These are phyloP conservation scores for Watsonalla binaria DNA, from an alignment of 2,888 invertebrate species.

Conservation along the genomic window DNA sequence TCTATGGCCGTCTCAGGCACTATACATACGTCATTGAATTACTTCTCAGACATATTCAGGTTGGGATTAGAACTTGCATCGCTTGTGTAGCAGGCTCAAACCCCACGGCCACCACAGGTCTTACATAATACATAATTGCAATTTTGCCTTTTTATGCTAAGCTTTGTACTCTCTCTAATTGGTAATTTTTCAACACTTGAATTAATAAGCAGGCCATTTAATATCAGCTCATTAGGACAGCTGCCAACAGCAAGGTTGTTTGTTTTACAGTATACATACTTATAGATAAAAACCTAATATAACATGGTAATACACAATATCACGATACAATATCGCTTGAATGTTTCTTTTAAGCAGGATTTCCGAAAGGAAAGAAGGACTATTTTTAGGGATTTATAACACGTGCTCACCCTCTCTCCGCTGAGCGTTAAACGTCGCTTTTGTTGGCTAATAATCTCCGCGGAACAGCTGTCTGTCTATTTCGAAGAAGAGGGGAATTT, in stretches of 20 bases:
- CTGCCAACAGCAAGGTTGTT: neutral
- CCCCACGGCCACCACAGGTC: no score
- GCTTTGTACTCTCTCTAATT: no score
- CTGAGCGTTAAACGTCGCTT: slow-evolving; percentile 44
- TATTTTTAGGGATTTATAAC: slow-evolving; percentile 36
- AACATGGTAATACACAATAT: no score
- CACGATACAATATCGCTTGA: no score
- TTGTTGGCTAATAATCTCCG: slow-evolving; percentile 54
- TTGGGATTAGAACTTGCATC: neutral
- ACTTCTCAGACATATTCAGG: neutral
- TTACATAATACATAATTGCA: no score
- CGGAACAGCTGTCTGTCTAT: slow-evolving; percentile 70
- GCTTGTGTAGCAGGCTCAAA: no score
- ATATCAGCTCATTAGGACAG: neutral
- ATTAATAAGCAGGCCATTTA: no score
- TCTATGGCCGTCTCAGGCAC: no score
- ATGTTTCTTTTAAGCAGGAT: neutral
- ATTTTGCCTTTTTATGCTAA: no score
- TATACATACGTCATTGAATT: neutral
- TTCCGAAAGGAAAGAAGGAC: slow-evolving; percentile 4
- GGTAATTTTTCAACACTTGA: no score
- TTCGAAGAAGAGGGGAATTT: slow-evolving; percentile 60
- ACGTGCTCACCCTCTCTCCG: slow-evolving; percentile 38
- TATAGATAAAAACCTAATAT: no score
- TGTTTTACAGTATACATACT: neutral